These are phyloP conservation scores for Balaenoptera acutorostrata DNA, from an alignment of 2,113 vertebrate genomes.

Conservation along the genomic window DNA sequence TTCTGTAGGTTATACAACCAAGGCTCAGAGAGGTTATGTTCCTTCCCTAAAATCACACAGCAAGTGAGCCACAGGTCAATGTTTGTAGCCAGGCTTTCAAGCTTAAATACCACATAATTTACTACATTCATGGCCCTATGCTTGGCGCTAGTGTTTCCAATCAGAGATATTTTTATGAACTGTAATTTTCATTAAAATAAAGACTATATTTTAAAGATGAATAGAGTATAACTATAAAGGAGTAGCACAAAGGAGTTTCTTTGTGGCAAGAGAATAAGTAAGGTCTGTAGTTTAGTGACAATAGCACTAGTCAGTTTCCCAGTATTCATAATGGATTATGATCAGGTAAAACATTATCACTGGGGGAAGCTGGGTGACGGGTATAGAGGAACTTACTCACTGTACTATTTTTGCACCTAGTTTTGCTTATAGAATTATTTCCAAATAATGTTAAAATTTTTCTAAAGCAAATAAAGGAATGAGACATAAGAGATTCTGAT, in stretches of 20 bases:
- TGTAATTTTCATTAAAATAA: neutral
- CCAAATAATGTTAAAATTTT: neutral
- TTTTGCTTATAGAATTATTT: neutral
- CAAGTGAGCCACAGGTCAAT: neutral
- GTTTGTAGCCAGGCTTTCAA: neutral
- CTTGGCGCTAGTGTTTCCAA: too few species aligned
- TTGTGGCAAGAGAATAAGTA: neutral
- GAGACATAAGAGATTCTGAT: neutral
- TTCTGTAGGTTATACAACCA: neutral
- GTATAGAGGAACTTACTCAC: neutral
- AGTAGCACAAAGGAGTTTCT: neutral
- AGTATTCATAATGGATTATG: neutral
- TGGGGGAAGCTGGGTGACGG: neutral
- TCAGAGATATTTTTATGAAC: neutral
- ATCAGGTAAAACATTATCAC: neutral
- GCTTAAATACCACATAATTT: neutral
- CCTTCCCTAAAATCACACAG: neutral
- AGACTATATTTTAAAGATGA: neutral
- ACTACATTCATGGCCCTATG: neutral
- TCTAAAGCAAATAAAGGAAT: neutral
- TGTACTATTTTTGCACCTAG: neutral
- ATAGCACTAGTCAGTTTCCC: neutral
- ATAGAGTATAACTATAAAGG: neutral
- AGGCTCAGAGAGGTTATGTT: neutral
- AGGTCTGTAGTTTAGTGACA: neutral